Percentiles rank a stretch among this genome's conserved stretches.
phyloP scores from a whole-genome alignment of 1,140 invertebrate genomes.

The Mercenaria mercenaria region DNA sequence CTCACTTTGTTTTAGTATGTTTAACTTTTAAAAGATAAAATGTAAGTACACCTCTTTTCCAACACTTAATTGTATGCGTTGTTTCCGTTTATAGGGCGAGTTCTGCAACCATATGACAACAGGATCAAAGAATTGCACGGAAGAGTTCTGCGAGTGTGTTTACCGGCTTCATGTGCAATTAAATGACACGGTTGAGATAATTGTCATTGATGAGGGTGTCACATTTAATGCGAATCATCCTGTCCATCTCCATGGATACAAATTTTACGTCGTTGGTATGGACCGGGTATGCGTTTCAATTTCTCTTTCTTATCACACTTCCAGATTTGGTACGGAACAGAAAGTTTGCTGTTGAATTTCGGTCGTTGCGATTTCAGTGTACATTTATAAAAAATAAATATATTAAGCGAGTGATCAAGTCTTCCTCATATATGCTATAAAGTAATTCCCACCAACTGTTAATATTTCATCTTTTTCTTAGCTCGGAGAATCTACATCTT shows the following conservation, averaged over 20 bases:
- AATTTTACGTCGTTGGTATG: slow-evolving; percentile 90
- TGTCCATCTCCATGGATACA: slow-evolving; percentile 92
- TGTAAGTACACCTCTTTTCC: too few species aligned
- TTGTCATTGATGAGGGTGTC: slow-evolving; percentile 77
- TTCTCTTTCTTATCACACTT: too few species aligned
- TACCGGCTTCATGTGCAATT: slow-evolving; percentile 71
- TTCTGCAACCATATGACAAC: slow-evolving; percentile 73
- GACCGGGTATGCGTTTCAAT: slow-evolving; percentile 83
- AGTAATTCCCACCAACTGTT: too few species aligned
- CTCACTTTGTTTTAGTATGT: too few species aligned
- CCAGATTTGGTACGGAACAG: too few species aligned
- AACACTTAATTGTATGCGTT: too few species aligned
- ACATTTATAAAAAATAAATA: too few species aligned
- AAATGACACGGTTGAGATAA: slow-evolving; percentile 75
- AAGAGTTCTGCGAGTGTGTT: slow-evolving; percentile 76
- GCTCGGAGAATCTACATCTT: slow-evolving; percentile 88
- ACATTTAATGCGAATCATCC: slow-evolving; percentile 88
- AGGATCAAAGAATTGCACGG: slow-evolving; percentile 62
- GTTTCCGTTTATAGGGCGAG: slow-evolving; percentile 69
- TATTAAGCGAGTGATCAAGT: too few species aligned
- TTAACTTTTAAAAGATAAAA: too few species aligned
- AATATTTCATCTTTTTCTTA: not conserved
- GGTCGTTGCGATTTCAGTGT: too few species aligned
- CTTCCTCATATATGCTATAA: too few species aligned
- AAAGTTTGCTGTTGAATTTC: too few species aligned